A percentile compares a stretch with the other conserved stretches of the same genome.
phyloP scores from a whole-genome alignment of 2,797 vertebrate species.

The Rhyacichthys aspro region DNA sequence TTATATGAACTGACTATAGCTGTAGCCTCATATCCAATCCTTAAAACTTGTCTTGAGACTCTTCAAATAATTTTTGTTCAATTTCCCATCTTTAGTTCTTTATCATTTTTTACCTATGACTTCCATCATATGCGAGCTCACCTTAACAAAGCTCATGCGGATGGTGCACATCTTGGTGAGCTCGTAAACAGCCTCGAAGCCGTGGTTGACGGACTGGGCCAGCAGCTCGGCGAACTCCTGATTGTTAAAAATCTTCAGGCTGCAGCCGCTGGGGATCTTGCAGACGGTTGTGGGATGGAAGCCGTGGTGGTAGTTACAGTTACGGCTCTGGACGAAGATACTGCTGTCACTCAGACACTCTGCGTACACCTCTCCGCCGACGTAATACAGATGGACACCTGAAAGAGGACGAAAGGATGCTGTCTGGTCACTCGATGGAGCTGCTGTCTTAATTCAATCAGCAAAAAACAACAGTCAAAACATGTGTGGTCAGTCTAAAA shows the following conservation, averaged over 20 bases:
- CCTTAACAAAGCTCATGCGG: conserved; percentile 98
- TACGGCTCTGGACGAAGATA: conserved; percentile 97
- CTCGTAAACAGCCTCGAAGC: conserved; percentile 97
- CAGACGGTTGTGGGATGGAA: conserved; percentile 97
- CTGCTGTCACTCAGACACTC: conserved; percentile 97
- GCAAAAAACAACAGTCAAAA: conserved; percentile 17
- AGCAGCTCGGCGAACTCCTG: conserved; percentile 96
- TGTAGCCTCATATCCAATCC: too few relatives aligned
- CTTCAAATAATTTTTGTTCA: too few relatives aligned
- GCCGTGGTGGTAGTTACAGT: conserved; percentile 97
- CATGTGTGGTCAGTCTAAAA: conserved; percentile 13
- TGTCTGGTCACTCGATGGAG: not conserved
- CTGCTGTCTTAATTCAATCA: not conserved
- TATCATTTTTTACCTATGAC: too few relatives aligned
- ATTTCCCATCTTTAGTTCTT: too few relatives aligned
- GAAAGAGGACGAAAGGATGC: not conserved
- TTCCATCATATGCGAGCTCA: conserved; percentile 12
- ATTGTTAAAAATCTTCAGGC: conserved; percentile 97
- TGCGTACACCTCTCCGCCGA: conserved; percentile 94
- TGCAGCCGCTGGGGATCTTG: conserved; percentile 97
- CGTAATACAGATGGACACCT: conserved; percentile 96
- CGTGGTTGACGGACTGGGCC: conserved; percentile 96
- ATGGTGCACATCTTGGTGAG: conserved; percentile 99
- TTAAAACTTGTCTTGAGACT: too few relatives aligned
- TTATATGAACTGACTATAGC: too few relatives aligned